phyloP scores from a whole-genome alignment of 1,140 invertebrate species.

The Diachasmimorpha longicaudata region DNA sequence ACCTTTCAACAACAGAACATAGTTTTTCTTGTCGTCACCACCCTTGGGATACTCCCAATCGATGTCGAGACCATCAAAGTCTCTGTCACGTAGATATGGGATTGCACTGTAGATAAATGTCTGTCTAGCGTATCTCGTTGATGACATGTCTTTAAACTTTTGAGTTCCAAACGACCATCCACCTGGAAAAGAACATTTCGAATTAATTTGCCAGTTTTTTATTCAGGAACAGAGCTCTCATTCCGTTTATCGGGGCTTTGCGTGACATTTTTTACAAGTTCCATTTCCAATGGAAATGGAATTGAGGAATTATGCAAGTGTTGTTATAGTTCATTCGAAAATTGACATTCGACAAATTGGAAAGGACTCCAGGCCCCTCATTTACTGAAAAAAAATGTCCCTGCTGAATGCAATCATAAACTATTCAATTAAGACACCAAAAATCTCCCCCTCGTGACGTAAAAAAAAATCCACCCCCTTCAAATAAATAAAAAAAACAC shows the following conservation, averaged over 20 bases:
- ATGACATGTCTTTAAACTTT: conserved; percentile 93
- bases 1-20: conserved; percentile 88
- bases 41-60: conserved; percentile 99
- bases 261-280: neutral
- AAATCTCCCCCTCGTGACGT: too few relatives aligned
- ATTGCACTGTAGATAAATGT: conserved; percentile 94
- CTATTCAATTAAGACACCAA: too few relatives aligned
- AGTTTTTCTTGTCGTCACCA: conserved; percentile 92
- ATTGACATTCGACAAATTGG: too few relatives aligned
- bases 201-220: neutral
- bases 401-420: neutral
- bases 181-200: conserved; percentile 64
- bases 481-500: conserved; percentile 31
- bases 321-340: too few relatives aligned
- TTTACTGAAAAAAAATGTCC: too few relatives aligned
- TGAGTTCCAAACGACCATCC: conserved; percentile 96
- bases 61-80: conserved; percentile 91
- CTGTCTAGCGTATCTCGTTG: conserved; percentile 84
- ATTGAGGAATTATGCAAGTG: too few relatives aligned
- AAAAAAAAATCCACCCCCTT: neutral
- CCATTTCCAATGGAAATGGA: too few relatives aligned
- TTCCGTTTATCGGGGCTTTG: too few relatives aligned
- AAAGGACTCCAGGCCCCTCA: too few relatives aligned
- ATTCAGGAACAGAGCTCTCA: neutral
- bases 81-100: conserved; percentile 83